Evolutionary conservation across 2,797 vertebrate species (phyloP), one percentile per base, ranked within the genome.

Genomic region (Meriones psammophilus): DNA sequence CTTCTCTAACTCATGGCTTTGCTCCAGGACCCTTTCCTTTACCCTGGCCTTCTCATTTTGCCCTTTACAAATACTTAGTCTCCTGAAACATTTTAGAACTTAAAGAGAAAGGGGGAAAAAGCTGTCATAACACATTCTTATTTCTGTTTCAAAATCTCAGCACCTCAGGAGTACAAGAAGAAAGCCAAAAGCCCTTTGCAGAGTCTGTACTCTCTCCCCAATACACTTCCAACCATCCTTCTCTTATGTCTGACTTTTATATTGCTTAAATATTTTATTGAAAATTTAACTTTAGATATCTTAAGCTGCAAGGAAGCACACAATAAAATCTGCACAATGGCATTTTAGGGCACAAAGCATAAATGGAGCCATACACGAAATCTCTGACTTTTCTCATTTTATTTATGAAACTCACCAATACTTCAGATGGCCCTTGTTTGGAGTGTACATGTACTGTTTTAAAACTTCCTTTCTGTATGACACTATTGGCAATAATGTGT

Each of bases 231-330:
- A 68, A 28, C 28, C 15, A 8, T 1, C 14, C 3, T 64, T 69
- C 28, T 62, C 46, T 58, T 85, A 9, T 42, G 7, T 88, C 6
- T 73, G 14, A 87, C 22, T 68, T 92, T 84, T 42, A 64, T 15
- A 5, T 56, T 94, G 26, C 28, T 60, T 54, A 66, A 30, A 87
- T 88, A 62, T 84, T 94, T 86, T 64, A 73, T 58, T 78, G 74
- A 79, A 78, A 74, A 17, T 46, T 79, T 92, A 86, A 36, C 54
- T 73, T 69, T 73, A 62, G 9, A 83, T 73, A 46, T 83, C 69
- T 18, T n/a, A 89, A 42, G 28, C 15, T 18, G 6, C 3, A n/a
- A 13, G 15, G 6, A 81, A 76, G 42, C 80, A 58, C 18, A 84
- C 8, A 74, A 58, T 30, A 71, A 22, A 94, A 22, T 10, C 12